Evolutionary conservation across 2,113 vertebrate genomes (phyloP), one percentile per base, ranked within the genome.

Genomic region (Toxotes jaculatrix): DNA sequence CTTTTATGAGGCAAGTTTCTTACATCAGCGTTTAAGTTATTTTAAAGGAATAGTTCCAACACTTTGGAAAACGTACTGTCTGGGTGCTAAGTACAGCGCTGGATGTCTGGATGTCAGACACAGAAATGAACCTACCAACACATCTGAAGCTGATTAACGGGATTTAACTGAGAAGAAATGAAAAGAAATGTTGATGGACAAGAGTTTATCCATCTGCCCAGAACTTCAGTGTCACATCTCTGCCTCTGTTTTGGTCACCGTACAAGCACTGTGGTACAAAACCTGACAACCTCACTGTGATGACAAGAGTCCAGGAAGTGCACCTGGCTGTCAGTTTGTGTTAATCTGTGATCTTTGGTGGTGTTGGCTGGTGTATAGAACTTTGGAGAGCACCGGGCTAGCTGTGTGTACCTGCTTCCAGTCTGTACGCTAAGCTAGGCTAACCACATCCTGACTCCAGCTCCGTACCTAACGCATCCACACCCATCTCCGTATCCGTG

Each of bases 371-470:
- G 40, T 42, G 5, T 42, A 42, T 1, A n/a, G 62, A 38, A 7
- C 42, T 43, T 23, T 64, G 42, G 11, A n/a, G 17, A 13, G 45
- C 34, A n/a, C 10, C 49, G n/a, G 23, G 23, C 38, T 55, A 7
- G 36, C 36, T 38, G 7, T 38, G 4, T 7, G 4, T 7, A 4
- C 36, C 36, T 38, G 4, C 51, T 57, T 31, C 14, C 36, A 38
- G 21, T 53, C 21, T 67, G 49, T 69, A 55, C 38, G 49, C 49
- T 69, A 38, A 38, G 68, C 68, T 71, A 70, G 8, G 49, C 49
- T 70, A 40, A 55, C 40, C 40, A 42, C 8, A 9, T 10, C 5
- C 40, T 42, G 40, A 42, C 40, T 42, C 40, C 8, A 42, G 40
- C 40, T 42, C 8, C 8, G 40, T 42, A 42, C 1, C 40, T 8